Evolutionary conservation across 2,888 invertebrate genomes (phyloP).

Genomic region (Amphiduros pacificus): DNA sequence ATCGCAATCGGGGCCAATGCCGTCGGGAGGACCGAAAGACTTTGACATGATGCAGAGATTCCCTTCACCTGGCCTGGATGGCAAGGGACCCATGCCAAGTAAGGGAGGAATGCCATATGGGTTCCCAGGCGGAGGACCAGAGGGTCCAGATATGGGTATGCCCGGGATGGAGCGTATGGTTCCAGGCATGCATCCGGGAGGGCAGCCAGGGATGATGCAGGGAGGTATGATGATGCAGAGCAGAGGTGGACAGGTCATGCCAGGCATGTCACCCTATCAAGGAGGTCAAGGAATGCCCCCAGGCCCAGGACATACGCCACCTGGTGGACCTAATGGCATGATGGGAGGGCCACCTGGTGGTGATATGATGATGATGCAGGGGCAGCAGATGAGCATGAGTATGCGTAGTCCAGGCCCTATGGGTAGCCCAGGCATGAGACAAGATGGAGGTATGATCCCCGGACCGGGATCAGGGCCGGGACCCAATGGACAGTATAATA

Average conservation of each 20-base stretch:
- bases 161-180: conserved; percentile 10
- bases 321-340: conserved; percentile 14
- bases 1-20: conserved; percentile 38
- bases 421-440: background rate
- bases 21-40: conserved; percentile 2
- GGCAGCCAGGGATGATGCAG: conserved; percentile 36
- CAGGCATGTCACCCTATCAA: background rate
- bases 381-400: conserved; percentile 18
- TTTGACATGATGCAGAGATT: conserved; percentile 16
- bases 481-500: conserved; percentile 27
- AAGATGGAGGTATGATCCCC: background rate
- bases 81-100: conserved; percentile 7
- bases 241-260: conserved; percentile 6
- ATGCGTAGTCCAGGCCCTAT: background rate
- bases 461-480: background rate
- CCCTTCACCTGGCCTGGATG: conserved; percentile 10
- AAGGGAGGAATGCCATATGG: conserved; percentile 1
- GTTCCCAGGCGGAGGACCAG: conserved; percentile 8
- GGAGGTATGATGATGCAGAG: conserved; percentile 20
- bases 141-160: conserved; percentile 8
- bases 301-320: conserved; percentile 3
- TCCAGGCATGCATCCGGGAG: conserved; percentile 30
- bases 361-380: conserved; percentile 34
- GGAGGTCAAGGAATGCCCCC: conserved; percentile 4
- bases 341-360: conserved; percentile 5